A percentile compares a stretch with the other conserved stretches of the same genome.
phyloP scores from a whole-genome alignment of 37 sponge, comb jelly and placozoan genomes.

The Beroe ovata region DNA sequence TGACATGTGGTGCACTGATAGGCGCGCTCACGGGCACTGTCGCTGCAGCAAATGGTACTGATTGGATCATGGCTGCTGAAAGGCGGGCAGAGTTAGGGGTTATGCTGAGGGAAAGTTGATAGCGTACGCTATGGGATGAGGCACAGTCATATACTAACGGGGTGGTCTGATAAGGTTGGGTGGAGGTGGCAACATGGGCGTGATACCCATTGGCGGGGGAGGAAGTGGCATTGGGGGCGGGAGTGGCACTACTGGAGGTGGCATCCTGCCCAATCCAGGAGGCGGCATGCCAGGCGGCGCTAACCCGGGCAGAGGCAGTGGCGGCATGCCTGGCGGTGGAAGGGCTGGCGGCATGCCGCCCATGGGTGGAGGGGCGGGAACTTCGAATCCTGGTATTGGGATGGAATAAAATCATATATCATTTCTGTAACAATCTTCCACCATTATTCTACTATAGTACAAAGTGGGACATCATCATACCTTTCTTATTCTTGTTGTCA shows the following conservation, averaged over 20 bases:
- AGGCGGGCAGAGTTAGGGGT: too few species aligned
- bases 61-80: too few species aligned
- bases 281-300: conserved; percentile 61
- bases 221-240: conserved; percentile 64
- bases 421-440: too few species aligned
- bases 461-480: too few species aligned
- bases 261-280: conserved; percentile 5
- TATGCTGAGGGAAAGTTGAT: too few species aligned
- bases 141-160: background rate
- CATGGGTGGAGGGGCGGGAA: background rate
- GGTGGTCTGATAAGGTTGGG: conserved; percentile 46
- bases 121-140: too few species aligned
- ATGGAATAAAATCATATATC: too few species aligned
- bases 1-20: conserved; percentile 81
- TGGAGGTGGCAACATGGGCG: conserved; percentile 61
- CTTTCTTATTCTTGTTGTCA: conserved; percentile 44
- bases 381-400: conserved; percentile 49
- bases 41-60: background rate
- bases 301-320: background rate
- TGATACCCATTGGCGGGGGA: conserved; percentile 29
- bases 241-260: conserved; percentile 35
- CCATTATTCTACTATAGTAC: background rate
- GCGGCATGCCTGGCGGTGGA: background rate
- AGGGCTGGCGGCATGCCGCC: conserved; percentile 17
- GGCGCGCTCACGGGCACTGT: background rate